Base-by-base conservation (phyloP, 2,797 vertebrate species). In the Molothrus ater region DNA sequence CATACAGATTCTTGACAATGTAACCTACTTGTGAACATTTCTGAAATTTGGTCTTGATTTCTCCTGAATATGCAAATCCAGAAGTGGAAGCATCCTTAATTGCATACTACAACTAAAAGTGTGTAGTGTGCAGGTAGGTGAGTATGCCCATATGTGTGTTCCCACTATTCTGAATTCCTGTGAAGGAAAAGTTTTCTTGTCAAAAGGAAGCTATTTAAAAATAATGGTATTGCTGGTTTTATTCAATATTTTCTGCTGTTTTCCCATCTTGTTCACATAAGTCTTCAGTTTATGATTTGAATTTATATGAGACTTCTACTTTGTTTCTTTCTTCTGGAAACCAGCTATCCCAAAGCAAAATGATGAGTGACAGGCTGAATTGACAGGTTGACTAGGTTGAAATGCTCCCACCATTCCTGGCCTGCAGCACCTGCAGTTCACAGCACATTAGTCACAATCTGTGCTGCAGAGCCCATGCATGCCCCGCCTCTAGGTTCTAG, bases 141-240 rank as follows among this genome's bases (percentile, higher is more conserved):
- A 7, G 19, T 25, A 34, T 6, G 13, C 5, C 21, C 13, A 10
- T 7, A 20, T 1, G 1, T 19, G 13, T 31, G 45, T 45, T 63
- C n/a, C 25, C 40, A 22, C 21, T 69, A 29, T 45, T 72, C 40
- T 59, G 66, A 86, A 40, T 40, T 25, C 3, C 24, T 70, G 4
- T 6, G 28, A 79, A 76, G 22, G 34, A 63, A 90, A 92, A 3
- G 12, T 24, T 85, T 56, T 47, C 63, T 69, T 80, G 43, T 42
- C 32, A 82, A 65, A 94, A 73, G n/a, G 28, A 85, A 90, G 20
- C 8, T 29, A 38, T 43, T 56, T 45, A 45, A 86, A 85, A 80
- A 53, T 13, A 42, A 70, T 3, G 9, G 24, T 16, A 19, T 9
- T 28, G 16, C 10, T 47, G 11, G 7, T 90, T 80, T 72, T 29